Evolutionary conservation across 2,797 vertebrate genomes (phyloP).

Genomic region (Epinephelus malabaricus): DNA sequence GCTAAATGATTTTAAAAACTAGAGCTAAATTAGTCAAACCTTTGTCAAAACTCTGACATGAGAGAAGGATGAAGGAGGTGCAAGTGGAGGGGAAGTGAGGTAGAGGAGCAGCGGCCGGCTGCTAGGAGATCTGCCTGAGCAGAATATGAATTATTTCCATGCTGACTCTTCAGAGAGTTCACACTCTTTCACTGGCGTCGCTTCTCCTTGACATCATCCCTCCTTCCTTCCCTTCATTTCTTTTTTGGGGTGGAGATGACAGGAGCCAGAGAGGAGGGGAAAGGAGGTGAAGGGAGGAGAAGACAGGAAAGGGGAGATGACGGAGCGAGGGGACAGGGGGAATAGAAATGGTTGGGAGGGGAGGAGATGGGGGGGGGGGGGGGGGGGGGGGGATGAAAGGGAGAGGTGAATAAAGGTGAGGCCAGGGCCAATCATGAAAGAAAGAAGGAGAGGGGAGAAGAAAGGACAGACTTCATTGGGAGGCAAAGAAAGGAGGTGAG

Average conservation of each 20-base stretch:
- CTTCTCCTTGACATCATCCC: constrained; percentile 54
- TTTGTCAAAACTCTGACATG: constrained; percentile 1
- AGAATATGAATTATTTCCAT: constrained; percentile 76
- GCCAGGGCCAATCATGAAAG: constrained; percentile 37
- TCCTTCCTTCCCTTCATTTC: constrained; percentile 30
- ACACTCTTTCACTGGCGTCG: constrained; percentile 55
- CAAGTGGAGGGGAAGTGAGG: constrained; percentile 30
- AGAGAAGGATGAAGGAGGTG: constrained; percentile 5
- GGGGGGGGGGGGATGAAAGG: constrained; percentile 41
- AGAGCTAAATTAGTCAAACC: constrained; percentile 3
- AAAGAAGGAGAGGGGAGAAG: constrained; percentile 35
- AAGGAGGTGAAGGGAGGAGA: constrained; percentile 18
- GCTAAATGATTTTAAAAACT: constrained; percentile 1
- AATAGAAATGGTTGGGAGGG: constrained; percentile 14
- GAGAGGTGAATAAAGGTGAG: constrained; percentile 53
- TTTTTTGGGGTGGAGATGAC: constrained; percentile 44
- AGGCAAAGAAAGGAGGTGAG: constrained; percentile 31
- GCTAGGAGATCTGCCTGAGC: constrained; percentile 51
- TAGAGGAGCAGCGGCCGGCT: constrained; percentile 38
- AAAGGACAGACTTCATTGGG: constrained; percentile 26
- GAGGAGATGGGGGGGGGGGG: constrained; percentile 24
- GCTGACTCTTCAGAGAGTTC: constrained; percentile 72
- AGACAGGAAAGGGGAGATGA: constrained; percentile 11
- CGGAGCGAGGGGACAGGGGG: not conserved
- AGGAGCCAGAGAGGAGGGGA: constrained; percentile 35